Evolutionary conservation across 2,888 invertebrate genomes (phyloP).

Genomic region (Priapulus caudatus): DNA sequence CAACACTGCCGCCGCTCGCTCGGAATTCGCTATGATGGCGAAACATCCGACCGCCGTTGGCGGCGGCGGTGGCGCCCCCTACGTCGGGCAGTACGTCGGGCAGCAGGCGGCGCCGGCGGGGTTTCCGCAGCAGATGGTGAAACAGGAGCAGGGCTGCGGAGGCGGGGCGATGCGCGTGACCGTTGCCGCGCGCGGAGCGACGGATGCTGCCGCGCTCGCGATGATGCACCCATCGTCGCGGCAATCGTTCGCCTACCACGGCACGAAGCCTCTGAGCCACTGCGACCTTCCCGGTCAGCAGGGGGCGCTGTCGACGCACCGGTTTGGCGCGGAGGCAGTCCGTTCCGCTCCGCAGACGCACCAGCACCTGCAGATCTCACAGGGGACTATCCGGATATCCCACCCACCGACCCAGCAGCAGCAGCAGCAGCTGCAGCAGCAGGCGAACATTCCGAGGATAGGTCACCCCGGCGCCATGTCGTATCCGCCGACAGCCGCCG

Average conservation of each 20-base stretch:
- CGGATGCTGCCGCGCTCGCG: not conserved
- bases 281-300: not conserved
- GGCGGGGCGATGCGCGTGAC: too few species aligned
- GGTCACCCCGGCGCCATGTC: too few species aligned
- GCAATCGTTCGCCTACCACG: conserved; percentile 5
- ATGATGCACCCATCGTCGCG: not conserved
- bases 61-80: too few species aligned
- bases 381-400: conserved; percentile 6
- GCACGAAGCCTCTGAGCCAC: conserved; percentile 35
- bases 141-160: too few species aligned
- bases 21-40: not conserved
- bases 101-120: too few species aligned
- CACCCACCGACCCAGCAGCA: conserved; percentile 17
- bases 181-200: not conserved
- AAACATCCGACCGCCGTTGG: too few species aligned
- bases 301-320: conserved; percentile 30
- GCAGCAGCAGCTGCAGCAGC: conserved; percentile 20
- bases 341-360: conserved; percentile 29
- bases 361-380: conserved; percentile 31
- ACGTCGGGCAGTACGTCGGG: too few species aligned
- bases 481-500: too few species aligned
- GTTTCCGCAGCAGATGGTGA: too few species aligned
- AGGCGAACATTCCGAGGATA: too few species aligned
- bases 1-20: not conserved
- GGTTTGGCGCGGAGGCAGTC: too few species aligned